These are phyloP conservation scores for Hafferia zeledoni DNA, from an alignment of 2,797 vertebrate species.

Conservation along the genomic window DNA sequence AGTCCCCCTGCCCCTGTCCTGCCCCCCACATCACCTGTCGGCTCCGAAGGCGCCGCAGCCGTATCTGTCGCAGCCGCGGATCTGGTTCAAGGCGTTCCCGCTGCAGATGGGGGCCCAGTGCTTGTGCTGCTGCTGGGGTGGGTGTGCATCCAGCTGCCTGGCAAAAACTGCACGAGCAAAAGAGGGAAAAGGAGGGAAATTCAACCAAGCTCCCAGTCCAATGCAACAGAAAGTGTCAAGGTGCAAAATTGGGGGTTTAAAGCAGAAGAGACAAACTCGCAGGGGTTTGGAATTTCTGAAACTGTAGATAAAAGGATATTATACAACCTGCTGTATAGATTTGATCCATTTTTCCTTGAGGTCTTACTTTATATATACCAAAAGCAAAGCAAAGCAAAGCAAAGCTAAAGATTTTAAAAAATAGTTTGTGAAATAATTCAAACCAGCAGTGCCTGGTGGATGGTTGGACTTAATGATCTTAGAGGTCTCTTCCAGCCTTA, in stretches of 20 bases:
- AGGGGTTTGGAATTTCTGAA: background rate
- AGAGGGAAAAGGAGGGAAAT: background rate
- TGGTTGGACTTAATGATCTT: background rate
- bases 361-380: background rate
- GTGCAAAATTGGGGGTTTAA: background rate
- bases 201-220: fast-evolving
- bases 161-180: background rate
- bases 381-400: background rate
- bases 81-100: slow-evolving; percentile 67
- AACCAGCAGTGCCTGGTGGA: background rate
- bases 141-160: background rate
- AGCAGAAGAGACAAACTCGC: fast-evolving
- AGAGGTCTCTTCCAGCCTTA: background rate
- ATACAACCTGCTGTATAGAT: background rate
- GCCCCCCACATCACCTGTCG: slow-evolving; percentile 30
- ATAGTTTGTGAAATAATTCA: background rate
- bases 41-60: slow-evolving; percentile 71
- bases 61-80: slow-evolving; percentile 70
- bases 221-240: background rate
- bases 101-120: slow-evolving; percentile 73
- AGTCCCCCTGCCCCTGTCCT: fast-evolving
- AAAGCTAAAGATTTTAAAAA: background rate
- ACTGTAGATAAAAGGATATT: background rate
- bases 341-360: background rate
- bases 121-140: background rate